phyloP scores from a whole-genome alignment of 2,888 invertebrate genomes.

The Malthinus seriepunctatus region DNA sequence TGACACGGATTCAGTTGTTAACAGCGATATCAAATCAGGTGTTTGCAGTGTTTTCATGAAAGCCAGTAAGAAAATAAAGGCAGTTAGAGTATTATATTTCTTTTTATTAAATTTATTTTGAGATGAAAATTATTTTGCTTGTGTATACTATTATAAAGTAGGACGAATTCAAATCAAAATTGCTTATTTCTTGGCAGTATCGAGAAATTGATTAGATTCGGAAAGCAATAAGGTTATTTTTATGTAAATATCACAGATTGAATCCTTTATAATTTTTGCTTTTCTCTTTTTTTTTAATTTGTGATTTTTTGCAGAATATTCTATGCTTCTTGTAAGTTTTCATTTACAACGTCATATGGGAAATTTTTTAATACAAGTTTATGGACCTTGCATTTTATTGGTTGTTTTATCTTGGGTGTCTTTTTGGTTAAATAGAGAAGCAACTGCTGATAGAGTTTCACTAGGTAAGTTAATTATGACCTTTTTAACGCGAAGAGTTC shows the following conservation, averaged over 20 bases:
- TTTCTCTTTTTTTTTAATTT: not conserved
- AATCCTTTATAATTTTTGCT: too few relatives aligned
- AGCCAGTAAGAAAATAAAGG: slow-evolving; percentile 15
- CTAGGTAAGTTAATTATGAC: slow-evolving; percentile 58
- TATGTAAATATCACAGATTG: too few relatives aligned
- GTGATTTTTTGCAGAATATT: slow-evolving; percentile 60
- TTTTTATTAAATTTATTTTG: not conserved
- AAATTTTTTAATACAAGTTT: slow-evolving; percentile 85
- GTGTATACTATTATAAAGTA: too few relatives aligned
- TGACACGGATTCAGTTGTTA: slow-evolving; percentile 59
- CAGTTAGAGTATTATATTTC: not conserved
- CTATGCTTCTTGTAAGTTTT: slow-evolving; percentile 74
- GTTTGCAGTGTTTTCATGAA: slow-evolving; percentile 24
- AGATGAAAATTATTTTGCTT: not conserved
- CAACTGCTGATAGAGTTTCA: slow-evolving; percentile 80
- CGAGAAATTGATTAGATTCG: too few relatives aligned
- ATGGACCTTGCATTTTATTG: slow-evolving; percentile 80
- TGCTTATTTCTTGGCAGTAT: too few relatives aligned
- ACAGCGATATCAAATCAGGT: slow-evolving; percentile 47
- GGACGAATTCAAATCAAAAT: too few relatives aligned
- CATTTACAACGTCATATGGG: slow-evolving; percentile 81
- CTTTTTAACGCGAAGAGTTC: not conserved
- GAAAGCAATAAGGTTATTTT: too few relatives aligned
- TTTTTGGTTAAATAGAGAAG: slow-evolving; percentile 83
- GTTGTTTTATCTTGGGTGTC: slow-evolving; percentile 89